phyloP scores from a whole-genome alignment of 2,797 vertebrate species.

The Pantherophis vulpinus region DNA sequence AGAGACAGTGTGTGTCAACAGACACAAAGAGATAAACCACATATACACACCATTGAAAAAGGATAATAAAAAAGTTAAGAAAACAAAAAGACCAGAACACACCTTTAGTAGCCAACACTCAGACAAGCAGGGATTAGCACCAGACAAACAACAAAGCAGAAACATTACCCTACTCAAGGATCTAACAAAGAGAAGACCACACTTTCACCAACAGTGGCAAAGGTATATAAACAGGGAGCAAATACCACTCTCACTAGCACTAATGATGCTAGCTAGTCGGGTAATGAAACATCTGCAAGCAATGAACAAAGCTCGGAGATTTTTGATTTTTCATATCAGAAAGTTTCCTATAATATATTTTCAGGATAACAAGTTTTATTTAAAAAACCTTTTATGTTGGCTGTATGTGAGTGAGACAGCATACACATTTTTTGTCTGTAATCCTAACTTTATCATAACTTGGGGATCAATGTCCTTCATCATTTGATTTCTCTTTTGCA shows the following conservation, averaged over 20 bases:
- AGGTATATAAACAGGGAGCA: background rate
- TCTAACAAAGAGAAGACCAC: background rate
- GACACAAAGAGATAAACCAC: too few species aligned
- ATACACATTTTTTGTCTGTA: background rate
- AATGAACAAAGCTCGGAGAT: background rate
- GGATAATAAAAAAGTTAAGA: background rate
- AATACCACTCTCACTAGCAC: background rate
- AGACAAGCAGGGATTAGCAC: background rate
- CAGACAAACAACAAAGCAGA: background rate
- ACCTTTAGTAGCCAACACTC: background rate
- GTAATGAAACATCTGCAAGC: background rate
- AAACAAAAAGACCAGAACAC: background rate
- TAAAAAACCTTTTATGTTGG: background rate
- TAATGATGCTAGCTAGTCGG: background rate
- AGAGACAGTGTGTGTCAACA: background rate
- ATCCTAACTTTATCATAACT: background rate
- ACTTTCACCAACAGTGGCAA: background rate
- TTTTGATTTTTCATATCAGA: background rate
- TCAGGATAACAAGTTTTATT: background rate
- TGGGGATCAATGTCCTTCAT: background rate
- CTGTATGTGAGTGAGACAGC: background rate
- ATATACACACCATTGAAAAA: too few species aligned
- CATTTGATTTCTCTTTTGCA: background rate
- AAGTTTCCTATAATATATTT: background rate
- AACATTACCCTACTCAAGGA: background rate